These are phyloP conservation scores for Amazona guildingii DNA, from an alignment of 2,113 vertebrate genomes.

Conservation along the genomic window DNA sequence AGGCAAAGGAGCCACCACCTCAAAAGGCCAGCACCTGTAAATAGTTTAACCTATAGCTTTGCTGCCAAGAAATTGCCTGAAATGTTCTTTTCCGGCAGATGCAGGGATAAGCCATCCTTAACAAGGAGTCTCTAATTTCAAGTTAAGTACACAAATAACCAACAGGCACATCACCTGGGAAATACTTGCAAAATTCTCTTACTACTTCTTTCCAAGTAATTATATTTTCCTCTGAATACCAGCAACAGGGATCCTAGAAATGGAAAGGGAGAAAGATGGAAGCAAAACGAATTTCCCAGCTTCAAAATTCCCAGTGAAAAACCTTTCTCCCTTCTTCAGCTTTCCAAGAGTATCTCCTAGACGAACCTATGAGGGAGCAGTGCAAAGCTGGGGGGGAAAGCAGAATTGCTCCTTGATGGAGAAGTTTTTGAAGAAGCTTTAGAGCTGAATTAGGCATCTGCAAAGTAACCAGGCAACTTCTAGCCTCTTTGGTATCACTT, in stretches of 20 bases:
- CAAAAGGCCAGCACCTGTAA: neutral
- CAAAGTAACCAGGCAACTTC: neutral
- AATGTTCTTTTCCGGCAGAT: neutral
- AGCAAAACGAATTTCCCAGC: neutral
- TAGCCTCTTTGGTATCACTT: neutral
- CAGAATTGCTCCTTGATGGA: neutral
- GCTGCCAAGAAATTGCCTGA: neutral
- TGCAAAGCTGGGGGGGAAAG: neutral
- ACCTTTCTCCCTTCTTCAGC: neutral
- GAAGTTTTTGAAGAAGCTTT: neutral
- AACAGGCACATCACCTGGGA: neutral
- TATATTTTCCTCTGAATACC: neutral
- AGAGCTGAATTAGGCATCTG: neutral
- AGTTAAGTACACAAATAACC: neutral
- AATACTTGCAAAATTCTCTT: neutral
- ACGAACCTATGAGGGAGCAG: neutral
- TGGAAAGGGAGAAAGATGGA: neutral
- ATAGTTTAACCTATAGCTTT: neutral
- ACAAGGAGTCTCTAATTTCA: neutral
- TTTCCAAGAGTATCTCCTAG: neutral
- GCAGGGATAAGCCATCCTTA: neutral
- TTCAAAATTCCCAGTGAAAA: neutral
- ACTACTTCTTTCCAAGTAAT: neutral
- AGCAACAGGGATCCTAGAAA: neutral
- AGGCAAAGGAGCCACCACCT: neutral